Percentiles rank a stretch among this genome's conserved stretches.
phyloP scores from a whole-genome alignment of 2,113 vertebrate genomes.

The Proterorhinus semilunaris region DNA sequence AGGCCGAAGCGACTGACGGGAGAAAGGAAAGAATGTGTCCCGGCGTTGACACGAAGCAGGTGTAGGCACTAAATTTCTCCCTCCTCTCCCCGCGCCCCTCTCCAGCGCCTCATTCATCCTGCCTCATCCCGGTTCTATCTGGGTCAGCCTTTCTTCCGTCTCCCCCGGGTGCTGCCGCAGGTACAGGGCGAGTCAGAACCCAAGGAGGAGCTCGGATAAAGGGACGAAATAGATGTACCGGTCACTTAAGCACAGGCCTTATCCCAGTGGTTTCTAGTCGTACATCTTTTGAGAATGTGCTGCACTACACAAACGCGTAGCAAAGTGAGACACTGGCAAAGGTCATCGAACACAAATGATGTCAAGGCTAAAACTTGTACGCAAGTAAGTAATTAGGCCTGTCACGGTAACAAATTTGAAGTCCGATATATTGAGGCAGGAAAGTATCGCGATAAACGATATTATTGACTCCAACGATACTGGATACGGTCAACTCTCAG shows the following conservation, averaged over 20 bases:
- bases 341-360: no score
- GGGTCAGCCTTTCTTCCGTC: constrained; percentile 60
- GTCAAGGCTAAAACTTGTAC: no score
- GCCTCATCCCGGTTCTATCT: constrained; percentile 44
- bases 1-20: constrained; percentile 22
- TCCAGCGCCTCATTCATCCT: constrained; percentile 18
- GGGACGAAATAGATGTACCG: constrained; percentile 20
- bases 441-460: no score
- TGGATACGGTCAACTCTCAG: no score
- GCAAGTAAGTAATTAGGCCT: no score
- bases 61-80: constrained; percentile 47
- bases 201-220: not conserved
- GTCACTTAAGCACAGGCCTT: constrained; percentile 26
- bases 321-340: no score
- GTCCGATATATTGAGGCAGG: no score
- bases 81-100: constrained; percentile 17
- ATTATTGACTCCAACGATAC: no score
- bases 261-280: constrained; percentile 13
- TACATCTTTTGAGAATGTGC: not conserved
- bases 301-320: no score
- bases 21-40: constrained; percentile 31
- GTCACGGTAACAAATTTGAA: no score
- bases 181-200: constrained; percentile 22
- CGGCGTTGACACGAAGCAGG: constrained; percentile 54
- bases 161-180: constrained; percentile 39